Evolutionary conservation across 2,888 invertebrate genomes (phyloP).

Genomic region (Pollenia griseotomentosa): DNA sequence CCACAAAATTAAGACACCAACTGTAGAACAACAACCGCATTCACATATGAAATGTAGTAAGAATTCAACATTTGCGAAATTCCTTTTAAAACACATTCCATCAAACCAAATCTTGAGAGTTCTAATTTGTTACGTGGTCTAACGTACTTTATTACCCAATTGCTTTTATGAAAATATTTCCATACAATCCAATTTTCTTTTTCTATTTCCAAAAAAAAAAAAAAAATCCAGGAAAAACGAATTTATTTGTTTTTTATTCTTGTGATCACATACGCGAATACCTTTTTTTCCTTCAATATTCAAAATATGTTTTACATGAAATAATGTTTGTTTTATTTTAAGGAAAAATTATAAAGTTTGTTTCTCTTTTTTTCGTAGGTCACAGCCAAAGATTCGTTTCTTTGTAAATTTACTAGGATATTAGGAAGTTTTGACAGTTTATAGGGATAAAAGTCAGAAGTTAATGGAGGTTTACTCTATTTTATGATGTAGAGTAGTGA

Average conservation of each 20-base stretch:
- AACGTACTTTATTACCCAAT: background rate
- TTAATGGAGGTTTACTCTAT: background rate
- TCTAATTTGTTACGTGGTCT: slow-evolving; percentile 7
- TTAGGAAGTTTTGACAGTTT: slow-evolving; percentile 1
- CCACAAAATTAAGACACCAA: background rate
- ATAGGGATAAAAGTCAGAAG: background rate
- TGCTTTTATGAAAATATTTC: background rate
- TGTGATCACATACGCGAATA: background rate
- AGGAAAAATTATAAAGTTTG: slow-evolving; percentile 1
- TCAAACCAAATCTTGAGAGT: background rate
- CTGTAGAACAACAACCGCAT: background rate
- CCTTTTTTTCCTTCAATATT: background rate
- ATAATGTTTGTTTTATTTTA: slow-evolving; percentile 11
- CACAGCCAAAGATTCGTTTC: background rate
- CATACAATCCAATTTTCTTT: background rate
- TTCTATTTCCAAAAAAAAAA: background rate
- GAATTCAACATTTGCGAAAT: background rate
- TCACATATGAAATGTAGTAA: background rate
- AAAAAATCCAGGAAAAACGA: background rate
- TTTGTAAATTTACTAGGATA: background rate
- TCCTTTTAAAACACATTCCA: too few relatives aligned
- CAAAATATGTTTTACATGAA: background rate
- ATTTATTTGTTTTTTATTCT: background rate
- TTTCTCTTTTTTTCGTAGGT: background rate
- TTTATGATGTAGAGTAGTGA: background rate